phyloP scores from a whole-genome alignment of 2,113 vertebrate species.

The Vidua chalybeata region DNA sequence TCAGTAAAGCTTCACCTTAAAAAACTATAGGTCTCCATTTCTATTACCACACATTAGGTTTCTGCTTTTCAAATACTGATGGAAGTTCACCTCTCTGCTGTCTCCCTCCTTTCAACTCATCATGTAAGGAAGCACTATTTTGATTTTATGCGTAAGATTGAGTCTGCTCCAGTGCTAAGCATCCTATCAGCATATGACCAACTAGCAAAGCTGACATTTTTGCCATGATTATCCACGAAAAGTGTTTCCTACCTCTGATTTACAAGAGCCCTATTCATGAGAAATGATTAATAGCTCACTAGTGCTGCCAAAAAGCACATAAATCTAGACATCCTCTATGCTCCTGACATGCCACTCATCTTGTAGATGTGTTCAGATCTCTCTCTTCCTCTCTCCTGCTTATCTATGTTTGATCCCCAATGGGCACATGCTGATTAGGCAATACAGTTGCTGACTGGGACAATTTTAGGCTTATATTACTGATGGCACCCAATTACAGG shows the following conservation, averaged over 20 bases:
- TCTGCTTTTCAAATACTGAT: slow-evolving; percentile 27
- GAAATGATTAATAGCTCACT: slow-evolving; percentile 73
- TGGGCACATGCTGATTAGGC: slow-evolving; percentile 69
- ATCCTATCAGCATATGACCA: slow-evolving; percentile 46
- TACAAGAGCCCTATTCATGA: slow-evolving; percentile 62
- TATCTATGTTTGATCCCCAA: slow-evolving; percentile 41
- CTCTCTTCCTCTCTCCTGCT: slow-evolving; percentile 9
- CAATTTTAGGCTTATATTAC: slow-evolving; percentile 58
- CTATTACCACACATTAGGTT: neutral
- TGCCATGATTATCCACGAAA: slow-evolving; percentile 37
- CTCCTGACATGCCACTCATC: slow-evolving; percentile 70
- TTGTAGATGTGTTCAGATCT: slow-evolving; percentile 40
- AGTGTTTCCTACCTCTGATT: slow-evolving; percentile 65
- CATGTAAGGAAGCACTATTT: neutral
- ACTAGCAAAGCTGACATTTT: slow-evolving; percentile 53
- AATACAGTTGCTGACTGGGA: slow-evolving; percentile 69
- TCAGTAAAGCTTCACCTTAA: neutral
- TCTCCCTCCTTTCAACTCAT: neutral
- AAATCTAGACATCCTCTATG: slow-evolving; percentile 69
- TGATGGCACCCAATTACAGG: slow-evolving; percentile 74
- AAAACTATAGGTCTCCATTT: neutral
- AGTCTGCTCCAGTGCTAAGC: neutral
- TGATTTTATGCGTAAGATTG: slow-evolving; percentile 25
- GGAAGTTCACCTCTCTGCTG: neutral
- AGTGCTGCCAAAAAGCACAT: slow-evolving; percentile 71